phyloP scores from a whole-genome alignment of 2,888 invertebrate genomes.

The Pachymerium ferrugineum region DNA sequence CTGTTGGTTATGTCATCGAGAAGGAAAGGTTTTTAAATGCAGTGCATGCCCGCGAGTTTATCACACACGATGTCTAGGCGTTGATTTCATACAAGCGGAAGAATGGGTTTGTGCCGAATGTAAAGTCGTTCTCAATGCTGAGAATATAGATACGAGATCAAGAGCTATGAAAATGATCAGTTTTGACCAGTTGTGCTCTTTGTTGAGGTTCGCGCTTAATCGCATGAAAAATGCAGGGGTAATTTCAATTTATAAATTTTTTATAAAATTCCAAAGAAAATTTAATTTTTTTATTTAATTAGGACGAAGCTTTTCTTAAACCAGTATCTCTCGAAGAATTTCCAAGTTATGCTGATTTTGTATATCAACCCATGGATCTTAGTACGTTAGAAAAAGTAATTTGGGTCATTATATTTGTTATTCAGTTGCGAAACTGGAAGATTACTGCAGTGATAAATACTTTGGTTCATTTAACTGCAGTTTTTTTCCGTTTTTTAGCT shows the following conservation, averaged over 20 bases:
- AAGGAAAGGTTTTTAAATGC: conserved; percentile 56
- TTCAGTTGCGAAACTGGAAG: neutral
- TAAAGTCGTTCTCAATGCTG: conserved; percentile 62
- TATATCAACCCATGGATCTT: conserved; percentile 83
- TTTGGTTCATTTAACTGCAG: neutral
- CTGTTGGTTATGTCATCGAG: conserved; percentile 88
- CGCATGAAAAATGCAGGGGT: conserved; percentile 80
- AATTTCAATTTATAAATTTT: conserved; percentile 44
- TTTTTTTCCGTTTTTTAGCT: neutral
- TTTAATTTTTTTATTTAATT: conserved; percentile 38
- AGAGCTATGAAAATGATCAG: conserved; percentile 66
- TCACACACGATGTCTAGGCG: conserved; percentile 66
- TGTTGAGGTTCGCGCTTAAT: conserved; percentile 71
- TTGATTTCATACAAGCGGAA: conserved; percentile 43
- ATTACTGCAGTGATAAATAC: neutral
- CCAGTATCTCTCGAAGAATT: conserved; percentile 66
- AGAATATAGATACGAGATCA: conserved; percentile 58
- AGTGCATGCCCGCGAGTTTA: conserved; percentile 78
- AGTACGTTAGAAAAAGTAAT: conserved; percentile 58
- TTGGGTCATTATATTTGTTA: no score
- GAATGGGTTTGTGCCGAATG: conserved; percentile 89
- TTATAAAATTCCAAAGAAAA: no score
- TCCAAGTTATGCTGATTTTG: conserved; percentile 72
- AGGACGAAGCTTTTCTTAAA: conserved; percentile 73
- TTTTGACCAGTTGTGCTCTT: conserved; percentile 66